Evolutionary conservation across 2,888 invertebrate species (phyloP).

Genomic region (Troides oblongomaculatus): DNA sequence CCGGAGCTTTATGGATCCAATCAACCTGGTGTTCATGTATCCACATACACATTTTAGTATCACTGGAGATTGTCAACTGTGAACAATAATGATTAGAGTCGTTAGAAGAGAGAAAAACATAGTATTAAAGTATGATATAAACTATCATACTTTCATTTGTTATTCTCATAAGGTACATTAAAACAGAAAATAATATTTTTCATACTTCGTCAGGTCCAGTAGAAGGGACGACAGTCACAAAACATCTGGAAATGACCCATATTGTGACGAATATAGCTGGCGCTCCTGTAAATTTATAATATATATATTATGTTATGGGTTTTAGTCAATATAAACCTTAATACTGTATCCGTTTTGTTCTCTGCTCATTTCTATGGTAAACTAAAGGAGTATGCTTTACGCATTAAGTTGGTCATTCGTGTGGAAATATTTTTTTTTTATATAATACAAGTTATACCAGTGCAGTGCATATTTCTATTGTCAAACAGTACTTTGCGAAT

Average conservation of each 20-base stretch:
- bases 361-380: too few relatives aligned
- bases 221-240: constrained; percentile 60
- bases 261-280: constrained; percentile 70
- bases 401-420: too few relatives aligned
- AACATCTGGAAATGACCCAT: constrained; percentile 71
- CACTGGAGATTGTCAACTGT: constrained; percentile 58
- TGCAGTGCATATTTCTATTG: too few relatives aligned
- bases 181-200: background rate
- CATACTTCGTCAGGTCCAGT: constrained; percentile 59
- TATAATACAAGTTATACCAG: too few relatives aligned
- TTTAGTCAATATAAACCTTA: too few relatives aligned
- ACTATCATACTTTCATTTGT: background rate
- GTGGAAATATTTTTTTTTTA: too few relatives aligned
- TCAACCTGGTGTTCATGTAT: constrained; percentile 89
- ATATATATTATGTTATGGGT: background rate
- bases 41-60: constrained; percentile 86
- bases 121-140: background rate
- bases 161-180: background rate
- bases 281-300: constrained; percentile 54
- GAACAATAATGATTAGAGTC: background rate
- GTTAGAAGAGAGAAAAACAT: background rate
- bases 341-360: too few relatives aligned
- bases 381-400: too few relatives aligned
- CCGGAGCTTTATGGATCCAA: constrained; percentile 93
- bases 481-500: too few relatives aligned